Conservation (phyloP, 2,797 vertebrate species). For the Ptychobarbus kaznakovi region DNA sequence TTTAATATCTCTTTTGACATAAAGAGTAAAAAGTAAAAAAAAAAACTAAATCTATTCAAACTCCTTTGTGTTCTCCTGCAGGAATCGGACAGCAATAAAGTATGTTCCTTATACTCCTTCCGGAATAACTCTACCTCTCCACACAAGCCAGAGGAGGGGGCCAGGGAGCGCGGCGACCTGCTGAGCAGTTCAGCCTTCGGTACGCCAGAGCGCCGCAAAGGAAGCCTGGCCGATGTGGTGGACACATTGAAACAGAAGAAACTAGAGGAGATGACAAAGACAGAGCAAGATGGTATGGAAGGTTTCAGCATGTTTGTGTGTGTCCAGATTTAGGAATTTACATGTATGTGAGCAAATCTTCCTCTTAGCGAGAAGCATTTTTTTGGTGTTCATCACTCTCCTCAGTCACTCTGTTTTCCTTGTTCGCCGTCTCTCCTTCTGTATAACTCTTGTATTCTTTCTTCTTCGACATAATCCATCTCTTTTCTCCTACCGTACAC, state of each 20-base stretch:
- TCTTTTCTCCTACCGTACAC: conserved; percentile 50
- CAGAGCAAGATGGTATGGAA: conserved; percentile 94
- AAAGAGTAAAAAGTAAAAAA: conserved; percentile 54
- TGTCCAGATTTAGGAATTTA: conserved; percentile 55
- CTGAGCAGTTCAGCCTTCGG: conserved; percentile 96
- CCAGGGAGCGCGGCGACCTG: conserved; percentile 93
- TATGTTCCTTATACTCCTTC: conserved; percentile 99
- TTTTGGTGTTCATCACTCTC: conserved; percentile 46
- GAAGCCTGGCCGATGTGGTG: conserved; percentile 98
- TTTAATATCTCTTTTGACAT: conserved; percentile 1
- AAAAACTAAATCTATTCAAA: conserved; percentile 40
- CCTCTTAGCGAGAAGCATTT: conserved; percentile 9
- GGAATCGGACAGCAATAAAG: conserved; percentile 99
- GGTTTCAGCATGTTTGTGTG: conserved; percentile 39
- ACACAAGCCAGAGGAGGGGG: conserved; percentile 97
- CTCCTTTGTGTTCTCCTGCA: conserved; percentile 80
- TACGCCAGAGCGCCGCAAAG: conserved; percentile 98
- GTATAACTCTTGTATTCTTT: conserved; percentile 27
- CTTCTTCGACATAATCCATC: conserved; percentile 38
- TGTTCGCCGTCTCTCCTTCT: not conserved
- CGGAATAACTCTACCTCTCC: conserved; percentile 99
- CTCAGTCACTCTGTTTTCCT: conserved; percentile 48
- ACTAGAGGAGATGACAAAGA: conserved; percentile 98
- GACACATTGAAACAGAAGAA: conserved; percentile 99
- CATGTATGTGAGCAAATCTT: conserved; percentile 50